phyloP scores from a whole-genome alignment of 2,888 invertebrate species.

The Frankliniella intonsa region DNA sequence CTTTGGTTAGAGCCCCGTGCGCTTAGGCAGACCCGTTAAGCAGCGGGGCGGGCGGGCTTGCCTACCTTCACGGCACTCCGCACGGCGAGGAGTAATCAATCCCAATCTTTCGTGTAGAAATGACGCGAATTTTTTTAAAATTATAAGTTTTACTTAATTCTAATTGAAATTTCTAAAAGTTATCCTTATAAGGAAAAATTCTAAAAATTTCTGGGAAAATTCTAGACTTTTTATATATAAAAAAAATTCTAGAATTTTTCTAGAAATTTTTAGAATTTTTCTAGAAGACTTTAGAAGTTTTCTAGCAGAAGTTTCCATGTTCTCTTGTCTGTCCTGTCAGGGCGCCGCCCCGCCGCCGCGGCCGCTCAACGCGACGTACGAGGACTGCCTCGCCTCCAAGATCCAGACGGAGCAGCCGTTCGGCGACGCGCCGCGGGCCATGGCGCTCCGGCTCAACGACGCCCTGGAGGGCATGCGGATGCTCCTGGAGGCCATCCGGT shows the following conservation, averaged over 20 bases:
- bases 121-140: neutral
- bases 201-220: neutral
- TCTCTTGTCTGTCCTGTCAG: too few species aligned
- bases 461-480: neutral
- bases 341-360: neutral
- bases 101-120: neutral
- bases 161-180: neutral
- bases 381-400: neutral
- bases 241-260: neutral
- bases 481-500: too few species aligned
- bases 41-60: neutral
- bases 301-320: neutral
- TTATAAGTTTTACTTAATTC: too few species aligned
- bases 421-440: neutral
- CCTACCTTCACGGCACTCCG: neutral
- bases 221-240: too few species aligned
- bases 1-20: neutral
- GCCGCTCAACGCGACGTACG: neutral
- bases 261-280: neutral
- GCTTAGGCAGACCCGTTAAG: neutral
- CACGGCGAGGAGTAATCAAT: neutral
- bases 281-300: neutral
- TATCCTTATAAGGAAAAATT: too few species aligned
- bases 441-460: neutral
- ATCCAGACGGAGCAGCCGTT: neutral